phyloP scores from a whole-genome alignment of 2,113 vertebrate species.

The Ceyx cyanopectus region DNA sequence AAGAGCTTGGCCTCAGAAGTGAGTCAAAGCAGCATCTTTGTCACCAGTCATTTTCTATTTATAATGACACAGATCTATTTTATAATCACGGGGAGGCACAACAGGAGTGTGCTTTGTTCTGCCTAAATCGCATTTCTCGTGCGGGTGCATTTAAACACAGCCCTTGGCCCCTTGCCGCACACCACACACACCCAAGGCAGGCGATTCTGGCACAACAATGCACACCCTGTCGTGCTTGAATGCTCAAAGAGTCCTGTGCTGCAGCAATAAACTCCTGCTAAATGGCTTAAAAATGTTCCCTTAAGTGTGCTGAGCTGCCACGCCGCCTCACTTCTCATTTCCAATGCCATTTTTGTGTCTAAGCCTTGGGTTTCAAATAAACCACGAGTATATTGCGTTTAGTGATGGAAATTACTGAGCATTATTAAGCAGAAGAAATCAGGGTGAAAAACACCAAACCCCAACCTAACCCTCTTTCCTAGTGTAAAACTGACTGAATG shows the following conservation, averaged over 20 bases:
- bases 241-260: neutral
- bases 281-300: constrained; percentile 27
- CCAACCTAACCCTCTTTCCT: neutral
- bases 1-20: constrained; percentile 9
- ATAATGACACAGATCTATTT: constrained; percentile 54
- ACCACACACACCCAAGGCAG: constrained; percentile 24
- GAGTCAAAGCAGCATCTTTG: constrained; percentile 52
- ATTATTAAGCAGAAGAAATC: neutral
- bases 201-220: constrained; percentile 25
- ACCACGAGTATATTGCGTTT: neutral
- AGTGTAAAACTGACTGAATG: neutral
- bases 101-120: constrained; percentile 63
- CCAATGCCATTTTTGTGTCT: neutral
- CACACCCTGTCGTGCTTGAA: constrained; percentile 48
- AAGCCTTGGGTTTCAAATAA: neutral
- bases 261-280: constrained; percentile 27
- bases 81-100: constrained; percentile 47
- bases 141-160: constrained; percentile 14
- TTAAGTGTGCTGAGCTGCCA: neutral
- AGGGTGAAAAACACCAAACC: neutral
- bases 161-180: constrained; percentile 33
- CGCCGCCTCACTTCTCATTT: neutral
- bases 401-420: neutral
- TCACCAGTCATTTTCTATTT: constrained; percentile 66
- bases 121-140: constrained; percentile 46